These are phyloP conservation scores for Sipha flava DNA, from an alignment of 1,140 invertebrate species.

Conservation along the genomic window DNA sequence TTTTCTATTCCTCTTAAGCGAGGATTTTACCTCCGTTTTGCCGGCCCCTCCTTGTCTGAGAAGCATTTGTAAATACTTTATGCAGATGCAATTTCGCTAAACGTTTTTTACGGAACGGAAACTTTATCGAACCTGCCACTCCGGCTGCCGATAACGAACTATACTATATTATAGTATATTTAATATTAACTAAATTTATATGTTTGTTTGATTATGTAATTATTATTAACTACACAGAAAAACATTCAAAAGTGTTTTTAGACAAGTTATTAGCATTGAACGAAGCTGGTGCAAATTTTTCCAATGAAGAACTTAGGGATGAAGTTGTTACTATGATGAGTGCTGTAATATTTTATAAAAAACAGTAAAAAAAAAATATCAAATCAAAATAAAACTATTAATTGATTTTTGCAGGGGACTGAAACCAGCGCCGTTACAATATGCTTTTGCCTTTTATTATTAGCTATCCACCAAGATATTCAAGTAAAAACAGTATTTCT, in stretches of 20 bases:
- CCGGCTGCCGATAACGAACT: no score
- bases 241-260: slow-evolving; percentile 45
- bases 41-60: no score
- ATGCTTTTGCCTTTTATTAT: slow-evolving; percentile 45
- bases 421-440: slow-evolving; percentile 53
- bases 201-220: not conserved
- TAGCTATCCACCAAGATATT: slow-evolving; percentile 52
- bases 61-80: no score
- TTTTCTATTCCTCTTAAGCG: no score
- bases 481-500: slow-evolving; percentile 42
- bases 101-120: no score
- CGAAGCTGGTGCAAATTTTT: slow-evolving; percentile 44
- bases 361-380: not conserved
- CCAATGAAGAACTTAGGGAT: slow-evolving; percentile 51
- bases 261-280: slow-evolving; percentile 53
- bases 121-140: no score
- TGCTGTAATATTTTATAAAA: not conserved
- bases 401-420: slow-evolving; percentile 50
- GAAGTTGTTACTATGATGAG: slow-evolving; percentile 50
- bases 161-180: not conserved
- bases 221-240: not conserved
- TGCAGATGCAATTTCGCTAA: no score
- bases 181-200: no score
- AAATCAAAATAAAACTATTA: not conserved
- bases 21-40: no score